A percentile compares a stretch with the other conserved stretches of the same genome.
Evolutionary conservation across 2,797 vertebrate species (phyloP).

Genomic region (Rachycentron canadum): DNA sequence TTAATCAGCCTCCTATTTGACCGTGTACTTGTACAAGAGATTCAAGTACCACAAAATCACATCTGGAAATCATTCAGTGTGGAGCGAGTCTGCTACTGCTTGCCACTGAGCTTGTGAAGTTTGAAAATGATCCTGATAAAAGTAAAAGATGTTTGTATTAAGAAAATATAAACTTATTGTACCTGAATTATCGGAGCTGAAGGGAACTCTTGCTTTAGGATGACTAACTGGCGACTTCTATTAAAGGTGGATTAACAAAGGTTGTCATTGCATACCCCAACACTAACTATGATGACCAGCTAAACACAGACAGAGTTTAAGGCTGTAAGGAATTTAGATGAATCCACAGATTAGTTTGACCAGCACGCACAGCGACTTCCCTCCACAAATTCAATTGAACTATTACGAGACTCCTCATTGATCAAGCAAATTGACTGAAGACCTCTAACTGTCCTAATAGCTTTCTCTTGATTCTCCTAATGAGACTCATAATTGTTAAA

Average conservation of each 20-base stretch:
- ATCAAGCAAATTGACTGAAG: slow-evolving; percentile 29
- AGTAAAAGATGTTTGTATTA: slow-evolving; percentile 12
- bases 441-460: slow-evolving; percentile 15
- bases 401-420: slow-evolving; percentile 17
- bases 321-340: not conserved
- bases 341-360: not conserved
- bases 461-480: slow-evolving; percentile 35
- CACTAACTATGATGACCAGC: not conserved
- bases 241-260: not conserved
- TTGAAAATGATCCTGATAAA: not conserved
- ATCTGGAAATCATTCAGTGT: slow-evolving; percentile 18
- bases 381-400: slow-evolving; percentile 34
- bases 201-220: not conserved
- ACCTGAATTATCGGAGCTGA: not conserved
- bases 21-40: not conserved
- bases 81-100: slow-evolving; percentile 5
- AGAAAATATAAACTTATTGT: not conserved
- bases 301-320: not conserved
- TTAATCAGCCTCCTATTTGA: slow-evolving; percentile 9
- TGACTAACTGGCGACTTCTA: not conserved
- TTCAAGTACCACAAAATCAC: slow-evolving; percentile 7
- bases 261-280: not conserved
- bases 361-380: slow-evolving; percentile 19
- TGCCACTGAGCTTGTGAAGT: not conserved
- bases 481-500: slow-evolving; percentile 32